phyloP scores from a whole-genome alignment of 2,888 invertebrate genomes.

The Ischnura elegans region DNA sequence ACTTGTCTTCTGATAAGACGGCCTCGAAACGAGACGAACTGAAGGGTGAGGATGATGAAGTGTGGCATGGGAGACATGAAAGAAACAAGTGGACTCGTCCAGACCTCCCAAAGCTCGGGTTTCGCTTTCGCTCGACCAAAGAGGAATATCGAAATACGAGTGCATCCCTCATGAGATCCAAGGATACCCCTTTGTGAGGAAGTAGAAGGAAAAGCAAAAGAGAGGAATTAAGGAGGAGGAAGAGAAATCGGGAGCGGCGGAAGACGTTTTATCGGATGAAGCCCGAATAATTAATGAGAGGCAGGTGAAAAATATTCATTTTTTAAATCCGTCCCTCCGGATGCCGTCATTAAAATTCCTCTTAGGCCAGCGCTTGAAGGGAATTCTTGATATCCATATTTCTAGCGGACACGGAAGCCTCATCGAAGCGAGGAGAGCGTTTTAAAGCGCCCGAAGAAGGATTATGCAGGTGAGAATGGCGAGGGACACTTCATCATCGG shows the following conservation, averaged over 20 bases:
- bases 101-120: background rate
- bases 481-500: background rate
- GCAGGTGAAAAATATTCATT: background rate
- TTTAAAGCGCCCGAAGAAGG: background rate
- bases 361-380: background rate
- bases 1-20: no score
- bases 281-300: conserved; percentile 24
- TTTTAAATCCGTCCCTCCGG: background rate
- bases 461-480: background rate
- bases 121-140: background rate
- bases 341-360: background rate
- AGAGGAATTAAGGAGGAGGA: background rate
- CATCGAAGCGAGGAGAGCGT: background rate
- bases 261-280: background rate
- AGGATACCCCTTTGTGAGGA: background rate
- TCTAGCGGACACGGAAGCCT: background rate
- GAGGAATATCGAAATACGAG: background rate
- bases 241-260: no score
- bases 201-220: background rate
- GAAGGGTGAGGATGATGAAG: background rate
- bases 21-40: no score
- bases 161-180: background rate
- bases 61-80: background rate
- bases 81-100: no score
- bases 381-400: background rate